Percentiles rank a stretch among this genome's conserved stretches.
These are phyloP conservation scores for Solenopsis invicta DNA, from an alignment of 1,140 invertebrate genomes.

Conservation along the genomic window DNA sequence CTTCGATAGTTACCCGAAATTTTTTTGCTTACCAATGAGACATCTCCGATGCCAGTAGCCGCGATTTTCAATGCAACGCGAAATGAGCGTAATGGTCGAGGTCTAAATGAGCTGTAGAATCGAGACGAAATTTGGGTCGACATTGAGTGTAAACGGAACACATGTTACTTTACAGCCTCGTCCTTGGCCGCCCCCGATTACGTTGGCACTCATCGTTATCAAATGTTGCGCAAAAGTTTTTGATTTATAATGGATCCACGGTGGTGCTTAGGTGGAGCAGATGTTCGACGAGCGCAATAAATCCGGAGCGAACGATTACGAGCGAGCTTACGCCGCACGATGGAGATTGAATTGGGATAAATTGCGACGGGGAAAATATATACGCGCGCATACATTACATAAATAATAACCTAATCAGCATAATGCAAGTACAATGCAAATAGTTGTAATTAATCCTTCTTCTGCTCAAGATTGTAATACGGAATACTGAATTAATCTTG, in stretches of 20 bases:
- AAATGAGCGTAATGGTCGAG: not conserved
- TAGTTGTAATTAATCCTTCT: not conserved
- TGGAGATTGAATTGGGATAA: slow-evolving; percentile 20
- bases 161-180: not conserved
- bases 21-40: not conserved
- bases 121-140: slow-evolving; percentile 33
- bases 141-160: slow-evolving; percentile 22
- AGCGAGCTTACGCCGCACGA: slow-evolving; percentile 19
- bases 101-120: slow-evolving; percentile 2
- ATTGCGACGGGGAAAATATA: slow-evolving; percentile 10
- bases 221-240: slow-evolving; percentile 64
- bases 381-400: not conserved
- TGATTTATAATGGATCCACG: slow-evolving; percentile 67
- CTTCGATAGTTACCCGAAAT: not conserved
- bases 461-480: not conserved
- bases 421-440: not conserved
- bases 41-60: not conserved
- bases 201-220: slow-evolving; percentile 67
- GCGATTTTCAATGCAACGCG: not conserved
- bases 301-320: slow-evolving; percentile 49
- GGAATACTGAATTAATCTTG: not conserved
- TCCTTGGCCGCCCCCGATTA: slow-evolving; percentile 50
- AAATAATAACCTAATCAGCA: slow-evolving; percentile 18
- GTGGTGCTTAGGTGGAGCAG: slow-evolving; percentile 44
- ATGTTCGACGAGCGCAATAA: slow-evolving; percentile 65